phyloP scores from a whole-genome alignment of 2,888 invertebrate genomes.

The Cotesia congregata region DNA sequence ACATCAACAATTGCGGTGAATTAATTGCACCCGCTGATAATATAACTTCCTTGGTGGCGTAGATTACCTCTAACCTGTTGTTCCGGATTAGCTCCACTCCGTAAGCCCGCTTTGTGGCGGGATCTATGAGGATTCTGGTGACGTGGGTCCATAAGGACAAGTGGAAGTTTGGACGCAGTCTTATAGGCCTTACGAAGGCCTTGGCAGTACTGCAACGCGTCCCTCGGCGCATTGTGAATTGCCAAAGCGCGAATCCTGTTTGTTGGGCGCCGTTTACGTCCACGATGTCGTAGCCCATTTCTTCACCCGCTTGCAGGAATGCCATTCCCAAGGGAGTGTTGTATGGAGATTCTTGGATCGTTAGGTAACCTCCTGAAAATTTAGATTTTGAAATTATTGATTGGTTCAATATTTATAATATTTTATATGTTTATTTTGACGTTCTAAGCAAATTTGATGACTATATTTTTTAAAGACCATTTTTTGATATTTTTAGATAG shows the following conservation, averaged over 20 bases:
- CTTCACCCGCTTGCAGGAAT: constrained; percentile 90
- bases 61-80: constrained; percentile 75
- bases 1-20: constrained; percentile 91
- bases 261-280: constrained; percentile 90
- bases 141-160: constrained; percentile 85
- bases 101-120: constrained; percentile 79
- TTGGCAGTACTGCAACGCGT: constrained; percentile 88
- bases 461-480: too few species aligned
- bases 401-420: background rate
- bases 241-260: constrained; percentile 89
- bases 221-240: constrained; percentile 90
- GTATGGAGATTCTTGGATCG: constrained; percentile 84
- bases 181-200: constrained; percentile 85
- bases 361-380: constrained; percentile 80
- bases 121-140: constrained; percentile 82
- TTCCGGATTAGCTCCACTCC: constrained; percentile 85
- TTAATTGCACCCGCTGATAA: constrained; percentile 91
- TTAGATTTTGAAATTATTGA: background rate
- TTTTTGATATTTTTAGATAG: too few species aligned
- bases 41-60: constrained; percentile 86
- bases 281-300: constrained; percentile 89
- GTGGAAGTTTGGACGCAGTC: constrained; percentile 85
- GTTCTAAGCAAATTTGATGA: too few species aligned
- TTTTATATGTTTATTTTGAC: too few species aligned
- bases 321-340: constrained; percentile 88